Evolutionary conservation across 2,113 vertebrate species (phyloP).

Genomic region (Tiliqua scincoides): DNA sequence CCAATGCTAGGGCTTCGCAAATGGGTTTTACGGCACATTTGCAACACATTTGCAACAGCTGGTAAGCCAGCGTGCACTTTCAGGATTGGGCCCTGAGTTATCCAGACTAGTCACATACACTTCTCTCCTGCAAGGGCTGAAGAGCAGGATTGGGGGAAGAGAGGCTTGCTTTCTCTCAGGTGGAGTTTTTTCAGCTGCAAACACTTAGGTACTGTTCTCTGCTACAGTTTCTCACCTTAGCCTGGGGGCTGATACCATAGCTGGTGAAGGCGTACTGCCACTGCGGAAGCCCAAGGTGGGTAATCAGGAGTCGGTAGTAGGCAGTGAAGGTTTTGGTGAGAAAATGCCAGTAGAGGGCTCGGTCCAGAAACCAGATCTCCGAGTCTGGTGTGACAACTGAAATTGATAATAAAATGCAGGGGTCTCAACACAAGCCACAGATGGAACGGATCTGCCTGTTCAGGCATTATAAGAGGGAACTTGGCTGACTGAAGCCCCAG

Average conservation of each 20-base stretch:
- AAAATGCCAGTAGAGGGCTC: constrained; percentile 93
- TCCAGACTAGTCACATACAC: too few relatives aligned
- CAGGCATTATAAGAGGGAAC: too few relatives aligned
- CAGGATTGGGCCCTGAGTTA: too few relatives aligned
- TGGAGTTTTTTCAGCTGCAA: background rate
- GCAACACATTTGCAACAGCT: too few relatives aligned
- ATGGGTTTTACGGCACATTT: too few relatives aligned
- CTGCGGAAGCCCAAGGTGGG: constrained; percentile 93
- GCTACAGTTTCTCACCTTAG: constrained; percentile 81
- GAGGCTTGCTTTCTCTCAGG: background rate
- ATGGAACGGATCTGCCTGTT: background rate
- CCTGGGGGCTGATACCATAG: constrained; percentile 92
- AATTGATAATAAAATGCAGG: background rate
- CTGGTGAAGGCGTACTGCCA: constrained; percentile 95
- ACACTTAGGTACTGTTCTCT: background rate
- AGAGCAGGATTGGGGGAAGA: too few relatives aligned
- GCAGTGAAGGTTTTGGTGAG: constrained; percentile 90
- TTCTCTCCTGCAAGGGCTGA: too few relatives aligned
- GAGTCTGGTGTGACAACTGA: constrained; percentile 83
- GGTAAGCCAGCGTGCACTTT: too few relatives aligned
- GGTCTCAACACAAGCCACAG: too few relatives aligned
- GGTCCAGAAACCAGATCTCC: constrained; percentile 96
- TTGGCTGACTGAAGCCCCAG: background rate
- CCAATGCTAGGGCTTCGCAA: too few relatives aligned
- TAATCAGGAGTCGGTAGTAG: constrained; percentile 94